Evolutionary conservation across 2,797 vertebrate species (phyloP).

Genomic region (Rhinatrema bivittatum): DNA sequence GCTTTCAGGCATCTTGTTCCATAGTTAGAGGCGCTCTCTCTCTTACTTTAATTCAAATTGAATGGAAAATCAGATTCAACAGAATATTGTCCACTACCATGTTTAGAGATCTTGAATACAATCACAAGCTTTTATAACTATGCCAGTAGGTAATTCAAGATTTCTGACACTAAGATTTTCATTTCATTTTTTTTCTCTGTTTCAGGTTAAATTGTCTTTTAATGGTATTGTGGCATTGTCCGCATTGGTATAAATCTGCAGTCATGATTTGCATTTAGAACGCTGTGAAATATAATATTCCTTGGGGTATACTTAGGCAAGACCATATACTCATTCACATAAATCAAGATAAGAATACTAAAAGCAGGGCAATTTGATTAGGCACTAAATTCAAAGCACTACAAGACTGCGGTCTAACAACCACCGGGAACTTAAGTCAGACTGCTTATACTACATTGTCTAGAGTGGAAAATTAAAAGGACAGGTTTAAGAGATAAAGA

Average conservation of each 20-base stretch:
- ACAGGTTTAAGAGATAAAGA: slow-evolving; percentile 57
- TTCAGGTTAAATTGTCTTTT: slow-evolving; percentile 35
- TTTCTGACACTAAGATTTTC: slow-evolving; percentile 10
- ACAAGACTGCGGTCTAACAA: slow-evolving; percentile 35
- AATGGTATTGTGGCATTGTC: slow-evolving; percentile 16
- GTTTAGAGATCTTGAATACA: not conserved
- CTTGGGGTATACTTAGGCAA: slow-evolving; percentile 30
- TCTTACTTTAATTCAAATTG: too few relatives aligned
- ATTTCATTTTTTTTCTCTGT: slow-evolving; percentile 28
- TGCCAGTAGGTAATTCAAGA: not conserved
- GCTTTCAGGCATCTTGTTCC: too few relatives aligned
- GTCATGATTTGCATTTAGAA: slow-evolving; percentile 51
- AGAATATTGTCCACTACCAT: not conserved
- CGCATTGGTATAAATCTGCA: slow-evolving; percentile 38
- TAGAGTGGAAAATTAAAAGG: slow-evolving; percentile 55
- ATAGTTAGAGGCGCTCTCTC: too few relatives aligned
- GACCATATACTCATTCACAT: slow-evolving; percentile 13
- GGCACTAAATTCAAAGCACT: slow-evolving; percentile 49
- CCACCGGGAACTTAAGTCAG: slow-evolving; percentile 39
- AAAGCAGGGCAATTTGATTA: slow-evolving; percentile 51
- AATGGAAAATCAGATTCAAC: slow-evolving; percentile 10
- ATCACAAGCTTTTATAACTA: not conserved
- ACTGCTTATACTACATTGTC: slow-evolving; percentile 18
- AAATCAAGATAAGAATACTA: slow-evolving; percentile 53
- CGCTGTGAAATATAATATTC: slow-evolving; percentile 37